These are phyloP conservation scores for Meloidogyne exigua DNA, from an alignment of 1,140 invertebrate species.

Conservation along the genomic window DNA sequence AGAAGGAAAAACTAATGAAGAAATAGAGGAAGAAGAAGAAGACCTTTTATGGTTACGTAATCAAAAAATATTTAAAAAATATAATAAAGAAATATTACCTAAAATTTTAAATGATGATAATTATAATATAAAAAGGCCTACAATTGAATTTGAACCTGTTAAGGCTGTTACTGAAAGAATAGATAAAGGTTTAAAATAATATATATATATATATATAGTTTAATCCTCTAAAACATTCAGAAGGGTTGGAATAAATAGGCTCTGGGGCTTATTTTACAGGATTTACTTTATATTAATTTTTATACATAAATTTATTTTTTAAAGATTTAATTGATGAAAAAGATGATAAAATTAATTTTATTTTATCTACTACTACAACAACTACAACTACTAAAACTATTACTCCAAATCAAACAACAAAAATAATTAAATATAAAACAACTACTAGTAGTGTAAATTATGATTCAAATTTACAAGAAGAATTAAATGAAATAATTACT, in stretches of 20 bases:
- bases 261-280: too few relatives aligned
- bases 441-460: background rate
- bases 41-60: background rate
- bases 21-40: background rate
- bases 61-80: background rate
- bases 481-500: conserved; percentile 24
- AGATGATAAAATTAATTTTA: background rate
- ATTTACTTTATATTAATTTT: too few relatives aligned
- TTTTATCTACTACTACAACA: too few relatives aligned
- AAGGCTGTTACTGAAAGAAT: conserved; percentile 9
- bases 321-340: background rate
- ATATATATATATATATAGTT: too few relatives aligned
- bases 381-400: background rate
- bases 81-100: background rate
- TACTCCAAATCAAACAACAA: background rate
- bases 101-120: background rate
- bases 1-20: background rate
- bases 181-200: background rate
- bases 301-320: too few relatives aligned
- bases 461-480: background rate
- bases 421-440: conserved; percentile 1
- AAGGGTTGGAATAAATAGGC: too few relatives aligned
- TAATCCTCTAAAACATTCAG: too few relatives aligned
- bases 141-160: conserved; percentile 18
- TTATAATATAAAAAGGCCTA: conserved; percentile 14